These are phyloP conservation scores for Poeciliopsis infans DNA, from an alignment of 2,797 vertebrate species.

Conservation along the genomic window DNA sequence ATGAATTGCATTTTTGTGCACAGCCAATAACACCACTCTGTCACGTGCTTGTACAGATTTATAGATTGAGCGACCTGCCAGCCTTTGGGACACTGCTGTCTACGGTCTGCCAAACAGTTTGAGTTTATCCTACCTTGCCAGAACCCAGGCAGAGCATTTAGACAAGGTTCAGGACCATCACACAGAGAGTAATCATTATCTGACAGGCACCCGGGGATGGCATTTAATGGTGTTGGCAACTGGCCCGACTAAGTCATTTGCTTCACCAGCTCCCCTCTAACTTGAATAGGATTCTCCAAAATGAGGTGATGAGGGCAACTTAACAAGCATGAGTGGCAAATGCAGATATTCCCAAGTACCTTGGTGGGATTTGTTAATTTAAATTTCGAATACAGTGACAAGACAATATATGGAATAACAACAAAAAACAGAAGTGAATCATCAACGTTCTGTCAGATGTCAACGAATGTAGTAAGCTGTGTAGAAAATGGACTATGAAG, in stretches of 20 bases:
- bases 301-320: conserved; percentile 24
- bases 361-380: conserved; percentile 1
- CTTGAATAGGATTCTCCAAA: conserved; percentile 41
- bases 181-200: conserved; percentile 68
- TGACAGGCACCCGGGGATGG: conserved; percentile 62
- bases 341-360: conserved; percentile 15
- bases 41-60: conserved; percentile 6
- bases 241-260: conserved; percentile 53
- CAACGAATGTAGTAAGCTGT: not conserved
- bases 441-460: not conserved
- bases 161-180: conserved; percentile 63
- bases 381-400: not conserved
- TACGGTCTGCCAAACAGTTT: conserved; percentile 69
- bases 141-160: conserved; percentile 60
- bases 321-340: conserved; percentile 20
- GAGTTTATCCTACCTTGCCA: conserved; percentile 50
- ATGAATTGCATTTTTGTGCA: conserved; percentile 10
- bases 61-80: conserved; percentile 59
- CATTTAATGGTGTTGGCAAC: conserved; percentile 68
- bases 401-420: not conserved
- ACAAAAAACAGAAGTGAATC: not conserved
- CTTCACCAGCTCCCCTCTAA: conserved; percentile 39
- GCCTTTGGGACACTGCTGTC: conserved; percentile 56
- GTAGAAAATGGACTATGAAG: not conserved
- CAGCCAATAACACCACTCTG: not conserved